Base-by-base conservation (phyloP, 2,797 vertebrate genomes). In the Rhyacichthys aspro region DNA sequence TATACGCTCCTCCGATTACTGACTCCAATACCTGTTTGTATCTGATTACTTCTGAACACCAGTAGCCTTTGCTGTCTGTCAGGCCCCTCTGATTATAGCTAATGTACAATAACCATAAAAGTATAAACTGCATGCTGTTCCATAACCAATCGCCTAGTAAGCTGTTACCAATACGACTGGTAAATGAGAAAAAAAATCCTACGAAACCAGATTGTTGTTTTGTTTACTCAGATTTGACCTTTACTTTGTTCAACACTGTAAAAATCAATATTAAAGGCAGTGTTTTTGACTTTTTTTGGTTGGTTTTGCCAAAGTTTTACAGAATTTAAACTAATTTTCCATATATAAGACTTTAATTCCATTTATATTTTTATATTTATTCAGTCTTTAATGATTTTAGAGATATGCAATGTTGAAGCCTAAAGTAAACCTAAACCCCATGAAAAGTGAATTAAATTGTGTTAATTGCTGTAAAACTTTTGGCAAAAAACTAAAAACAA, bases 51-150 rank as follows among this genome's bases (percentile, higher is more conserved):
- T 94, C 94, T 95, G 93, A 95, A 95, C 96, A 96, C 95, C 95
- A 92, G 94, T 95, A 96, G 95, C 96, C 96, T 97, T 96, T 90
- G 94, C 95, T 95, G 95, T 97, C 94, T 95, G 94, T 95, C 95
- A 77, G 95, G 94, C 94, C 92, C 92, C 93, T 94, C 94, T 93
- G 94, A 96, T 82, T 95, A 95, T 96, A 95, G 91, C 94, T 94
- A 88, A 94, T 95, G 94, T 96, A 94, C 94, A 93, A 94, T 96
- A 96, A 94, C 86, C 94, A 92, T 93, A 89, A 92, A 91, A 94
- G 23, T 97, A 94, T 95, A 95, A 94, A 90, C 23, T 96, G 96
- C 96, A 98, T 98, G 96, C 93, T 94, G 92, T 88, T 93, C 94
- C 96, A 95, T 95, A 95, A 17, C 47, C 47, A n/a, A 94, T 74